phyloP scores from a whole-genome alignment of 2,888 invertebrate species.

The Stenchaetothrips biformis region DNA sequence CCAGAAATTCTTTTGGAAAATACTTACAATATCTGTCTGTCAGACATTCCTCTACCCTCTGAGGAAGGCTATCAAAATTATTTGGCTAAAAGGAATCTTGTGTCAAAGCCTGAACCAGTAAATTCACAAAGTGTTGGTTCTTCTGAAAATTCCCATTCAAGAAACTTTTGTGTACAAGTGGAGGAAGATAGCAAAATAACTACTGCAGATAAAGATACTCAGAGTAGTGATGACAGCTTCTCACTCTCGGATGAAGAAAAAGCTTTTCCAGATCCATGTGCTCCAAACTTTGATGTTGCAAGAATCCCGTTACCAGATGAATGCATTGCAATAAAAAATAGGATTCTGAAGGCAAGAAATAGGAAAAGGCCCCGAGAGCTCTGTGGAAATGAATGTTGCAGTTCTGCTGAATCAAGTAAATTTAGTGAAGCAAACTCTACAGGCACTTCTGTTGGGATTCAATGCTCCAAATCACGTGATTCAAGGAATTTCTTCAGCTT shows the following conservation, averaged over 20 bases:
- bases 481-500: not conserved
- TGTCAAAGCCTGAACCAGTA: not conserved
- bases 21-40: too few relatives aligned
- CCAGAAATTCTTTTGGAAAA: too few relatives aligned
- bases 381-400: not conserved
- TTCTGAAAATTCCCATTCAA: not conserved
- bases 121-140: not conserved
- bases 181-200: not conserved
- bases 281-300: not conserved
- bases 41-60: too few relatives aligned
- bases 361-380: not conserved
- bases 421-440: not conserved
- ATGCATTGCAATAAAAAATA: not conserved
- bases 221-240: slow-evolving; percentile 9
- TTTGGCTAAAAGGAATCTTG: not conserved
- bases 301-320: not conserved
- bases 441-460: not conserved
- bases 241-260: slow-evolving; percentile 6
- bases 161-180: not conserved
- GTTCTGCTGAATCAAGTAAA: not conserved
- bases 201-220: slow-evolving; percentile 12
- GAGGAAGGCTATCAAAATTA: not conserved
- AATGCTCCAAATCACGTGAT: not conserved
- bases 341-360: not conserved
- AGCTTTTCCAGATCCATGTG: not conserved